Evolutionary conservation across 2,888 invertebrate species (phyloP).

Genomic region (Stenodema calcarata): DNA sequence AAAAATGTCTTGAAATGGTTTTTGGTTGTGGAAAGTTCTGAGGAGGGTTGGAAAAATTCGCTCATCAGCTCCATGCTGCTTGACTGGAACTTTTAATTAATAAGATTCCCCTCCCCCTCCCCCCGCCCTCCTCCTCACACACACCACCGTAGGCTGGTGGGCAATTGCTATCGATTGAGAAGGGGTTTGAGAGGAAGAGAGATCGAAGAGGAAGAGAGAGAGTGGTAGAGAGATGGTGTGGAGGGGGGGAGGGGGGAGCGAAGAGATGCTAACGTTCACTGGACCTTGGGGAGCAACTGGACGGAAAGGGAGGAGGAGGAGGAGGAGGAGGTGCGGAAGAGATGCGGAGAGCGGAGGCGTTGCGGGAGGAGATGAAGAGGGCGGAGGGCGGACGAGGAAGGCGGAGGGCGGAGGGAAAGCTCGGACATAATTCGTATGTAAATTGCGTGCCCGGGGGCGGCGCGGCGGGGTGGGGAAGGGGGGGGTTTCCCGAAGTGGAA

Average conservation of each 20-base stretch:
- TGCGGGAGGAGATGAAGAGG: background rate
- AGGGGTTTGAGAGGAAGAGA: constrained; percentile 31
- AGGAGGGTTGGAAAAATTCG: no score
- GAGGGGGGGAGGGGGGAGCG: background rate
- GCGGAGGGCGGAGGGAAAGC: constrained; percentile 10
- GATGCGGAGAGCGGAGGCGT: no score
- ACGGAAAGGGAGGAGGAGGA: background rate
- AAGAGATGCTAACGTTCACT: constrained; percentile 34
- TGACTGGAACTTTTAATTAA: constrained; percentile 37
- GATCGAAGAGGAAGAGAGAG: constrained; percentile 1
- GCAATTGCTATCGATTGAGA: constrained; percentile 46
- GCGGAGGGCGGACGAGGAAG: background rate
- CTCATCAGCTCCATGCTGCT: background rate
- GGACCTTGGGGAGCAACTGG: constrained; percentile 28
- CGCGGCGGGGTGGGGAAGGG: background rate
- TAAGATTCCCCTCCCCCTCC: background rate
- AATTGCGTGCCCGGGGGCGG: constrained; percentile 39
- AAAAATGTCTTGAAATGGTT: no score
- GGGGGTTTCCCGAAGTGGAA: background rate
- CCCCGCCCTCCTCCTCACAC: no score
- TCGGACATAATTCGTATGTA: constrained; percentile 51
- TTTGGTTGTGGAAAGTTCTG: background rate
- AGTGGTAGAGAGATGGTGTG: background rate
- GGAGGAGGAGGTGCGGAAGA: background rate
- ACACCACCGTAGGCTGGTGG: constrained; percentile 16